Evolutionary conservation across 2,797 vertebrate genomes (phyloP), one percentile per base, ranked within the genome.

Genomic region (Rhynchonycteris naso): DNA sequence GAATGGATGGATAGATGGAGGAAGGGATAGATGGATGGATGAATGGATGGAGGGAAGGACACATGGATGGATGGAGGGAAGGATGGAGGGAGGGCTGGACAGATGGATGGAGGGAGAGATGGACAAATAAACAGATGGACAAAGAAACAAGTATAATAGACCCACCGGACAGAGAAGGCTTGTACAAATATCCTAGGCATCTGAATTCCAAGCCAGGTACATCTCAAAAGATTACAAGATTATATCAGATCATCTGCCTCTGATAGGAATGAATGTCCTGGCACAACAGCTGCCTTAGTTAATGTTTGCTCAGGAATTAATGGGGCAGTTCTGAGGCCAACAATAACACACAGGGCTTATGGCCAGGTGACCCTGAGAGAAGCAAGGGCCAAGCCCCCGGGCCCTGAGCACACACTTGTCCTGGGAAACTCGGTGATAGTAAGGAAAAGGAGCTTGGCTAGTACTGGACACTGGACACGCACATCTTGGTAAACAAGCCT

Each of bases 81-180:
- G 54, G 15, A 56, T 43, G 33, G 26, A 10, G 19, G 30, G 26
- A 61, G 38, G 10, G 14, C 30, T 9, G 10, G 22, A 35, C 30
- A 10, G 5, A 13, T n/a, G 11, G 26, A 52, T 2, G 38, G 3
- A 54, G 0, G 28, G 26, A 65, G 5, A 5, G 28, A 30, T 0
- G 16, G 47, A 71, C 22, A 15, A 4, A 12, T 7, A 5, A 13
- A 50, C 7, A 21, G 12, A 35, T n/a, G 6, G 50, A 43, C 14
- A 28, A 56, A 24, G 59, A 21, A 52, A 79, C 50, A 87, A 63
- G 56, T 35, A 79, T 94, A 94, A 13, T 18, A 14, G 10, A 83
- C 7, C 26, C 56, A 63, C 22, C 30, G 8, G 15, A 47, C 26
- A 85, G 61, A 90, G 43, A 74, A 69, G 30, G n/a, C 33, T 58